Base-by-base conservation (phyloP, 1,140 invertebrate genomes). In the Drosophila parvula region DNA sequence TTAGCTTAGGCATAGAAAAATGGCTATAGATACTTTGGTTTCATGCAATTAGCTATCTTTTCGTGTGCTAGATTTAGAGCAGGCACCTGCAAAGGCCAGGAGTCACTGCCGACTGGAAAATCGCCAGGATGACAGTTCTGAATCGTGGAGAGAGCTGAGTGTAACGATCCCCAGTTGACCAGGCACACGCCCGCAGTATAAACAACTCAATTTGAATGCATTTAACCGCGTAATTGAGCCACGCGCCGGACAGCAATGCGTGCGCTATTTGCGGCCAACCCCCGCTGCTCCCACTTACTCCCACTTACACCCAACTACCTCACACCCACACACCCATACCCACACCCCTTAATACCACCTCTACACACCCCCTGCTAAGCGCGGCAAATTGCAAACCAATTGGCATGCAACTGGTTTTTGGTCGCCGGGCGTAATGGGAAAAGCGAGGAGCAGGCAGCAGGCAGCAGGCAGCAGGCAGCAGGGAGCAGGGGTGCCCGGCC, bases 181-280 rank as follows among this genome's bases (percentile, higher is more conserved):
- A 43, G 45, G 56, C 77, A 56, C 71, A 79, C 83, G 89, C 80
- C 77, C 86, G 78, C 82, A 83, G 78, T 85, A 90, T 90, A 90
- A 90, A 90, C 88, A 90, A 90, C 88, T 90, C 88, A 91, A 91
- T 91, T 91, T 85, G 84, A 91, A 91, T 89, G 89, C 89, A 91
- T 90, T 91, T 91, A 91, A 91, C 89, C 89, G 84, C 89, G 90
- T 90, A 91, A 91, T 91, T 91, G 89, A 69, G 79, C 67, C 89
- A 91, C 89, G 89, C 89, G 89, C 62, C 78, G 68, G 56, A 57
- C 63, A 55, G 76, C 62, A 78, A 89, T 76, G 86, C 89, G 84
- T 91, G 76, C 88, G 80, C 80, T 81, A 86, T 88, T 84, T 81
- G 84, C 55, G 79, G 75, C 78, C 70, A 71, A 68, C 62, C 44